Base-by-base conservation (phyloP, 1,140 invertebrate species). In the Medauroidea extradentata region DNA sequence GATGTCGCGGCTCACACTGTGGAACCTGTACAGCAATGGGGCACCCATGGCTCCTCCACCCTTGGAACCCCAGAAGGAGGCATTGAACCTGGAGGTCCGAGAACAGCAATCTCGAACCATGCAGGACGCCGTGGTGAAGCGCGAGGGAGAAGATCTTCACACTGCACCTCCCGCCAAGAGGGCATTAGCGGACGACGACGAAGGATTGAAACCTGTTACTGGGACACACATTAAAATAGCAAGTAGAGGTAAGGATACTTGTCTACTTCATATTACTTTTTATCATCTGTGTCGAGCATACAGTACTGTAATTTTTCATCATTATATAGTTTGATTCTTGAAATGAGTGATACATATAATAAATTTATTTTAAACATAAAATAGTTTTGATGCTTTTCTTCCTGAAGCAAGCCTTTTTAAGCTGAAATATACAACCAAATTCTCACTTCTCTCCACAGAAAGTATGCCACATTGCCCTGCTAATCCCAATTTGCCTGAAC, bases 211-310 rank as follows among this genome's bases (percentile, higher is more conserved):
- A 65, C 70, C 0, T 0, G 75, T 81, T 29, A 79, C 79, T 48
- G 89, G 85, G 52, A 87, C 93, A 57, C 88, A 94, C 73, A 90
- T 96, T 63, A 95, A 93, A 78, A 93, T 96, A 65, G 86, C 89
- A 60, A 92, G 88, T 63, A 82, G 90, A 85, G 91, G 91, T 92
- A 74, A 78, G 82, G 75, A 25, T n/a, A n/a, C n/a, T n/a, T n/a
- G n/a, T n/a, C n/a, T n/a, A n/a, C n/a, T n/a, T 41, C 16, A 14
- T 41, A 41, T 41, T 41, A 16, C 39, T 41, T 41, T 16, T 41
- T 41, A 2, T 14, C n/a, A n/a, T n/a, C n/a, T n/a, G n/a, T n/a
- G n/a, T n/a, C n/a, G n/a, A n/a, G n/a, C n/a, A n/a, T n/a, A n/a
- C n/a, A n/a, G n/a, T n/a, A n/a, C n/a, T n/a, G n/a, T n/a, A n/a